Conservation (phyloP, 2,888 invertebrate species). For the Agapostemon virescens region DNA sequence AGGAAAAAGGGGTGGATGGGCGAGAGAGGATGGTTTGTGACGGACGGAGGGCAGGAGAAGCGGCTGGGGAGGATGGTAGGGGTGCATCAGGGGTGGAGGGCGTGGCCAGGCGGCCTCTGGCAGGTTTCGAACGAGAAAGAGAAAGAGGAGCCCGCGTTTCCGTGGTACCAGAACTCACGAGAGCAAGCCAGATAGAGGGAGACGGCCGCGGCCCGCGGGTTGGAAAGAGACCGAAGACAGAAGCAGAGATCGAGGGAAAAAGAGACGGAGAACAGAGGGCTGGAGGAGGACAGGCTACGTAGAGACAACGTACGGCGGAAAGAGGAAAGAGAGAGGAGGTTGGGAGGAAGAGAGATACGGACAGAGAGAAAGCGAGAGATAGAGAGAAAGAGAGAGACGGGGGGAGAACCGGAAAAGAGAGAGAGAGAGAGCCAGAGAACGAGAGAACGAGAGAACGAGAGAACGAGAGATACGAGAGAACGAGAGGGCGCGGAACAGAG, state of each 20-base stretch:
- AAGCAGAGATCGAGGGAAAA: constrained; percentile 52
- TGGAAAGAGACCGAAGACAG: constrained; percentile 41
- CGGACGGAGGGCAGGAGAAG: constrained; percentile 65
- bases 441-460: constrained; percentile 20
- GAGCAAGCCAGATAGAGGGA: constrained; percentile 56
- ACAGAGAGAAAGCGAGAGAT: constrained; percentile 26
- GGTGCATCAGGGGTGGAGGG: constrained; percentile 71
- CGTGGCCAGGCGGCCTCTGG: constrained; percentile 76
- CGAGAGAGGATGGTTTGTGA: constrained; percentile 66
- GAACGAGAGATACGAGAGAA: constrained; percentile 44
- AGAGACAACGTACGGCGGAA: constrained; percentile 55
- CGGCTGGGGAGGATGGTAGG: constrained; percentile 52
- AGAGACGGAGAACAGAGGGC: constrained; percentile 24
- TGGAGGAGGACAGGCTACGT: constrained; percentile 29
- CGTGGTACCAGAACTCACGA: constrained; percentile 67
- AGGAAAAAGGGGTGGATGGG: constrained; percentile 63
- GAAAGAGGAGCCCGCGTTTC: constrained; percentile 71
- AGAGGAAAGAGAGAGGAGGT: constrained; percentile 62
- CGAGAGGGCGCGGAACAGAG: constrained; percentile 59
- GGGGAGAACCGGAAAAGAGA: constrained; percentile 63
- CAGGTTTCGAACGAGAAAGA: constrained; percentile 76
- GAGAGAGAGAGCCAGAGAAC: constrained; percentile 54
- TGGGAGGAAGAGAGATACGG: constrained; percentile 57
- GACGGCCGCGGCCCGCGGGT: constrained; percentile 32
- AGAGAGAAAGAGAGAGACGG: constrained; percentile 56